Percentiles rank a stretch among this genome's conserved stretches.
These are phyloP conservation scores for Acrobasis consociella DNA, from an alignment of 2,888 invertebrate species.

Conservation along the genomic window DNA sequence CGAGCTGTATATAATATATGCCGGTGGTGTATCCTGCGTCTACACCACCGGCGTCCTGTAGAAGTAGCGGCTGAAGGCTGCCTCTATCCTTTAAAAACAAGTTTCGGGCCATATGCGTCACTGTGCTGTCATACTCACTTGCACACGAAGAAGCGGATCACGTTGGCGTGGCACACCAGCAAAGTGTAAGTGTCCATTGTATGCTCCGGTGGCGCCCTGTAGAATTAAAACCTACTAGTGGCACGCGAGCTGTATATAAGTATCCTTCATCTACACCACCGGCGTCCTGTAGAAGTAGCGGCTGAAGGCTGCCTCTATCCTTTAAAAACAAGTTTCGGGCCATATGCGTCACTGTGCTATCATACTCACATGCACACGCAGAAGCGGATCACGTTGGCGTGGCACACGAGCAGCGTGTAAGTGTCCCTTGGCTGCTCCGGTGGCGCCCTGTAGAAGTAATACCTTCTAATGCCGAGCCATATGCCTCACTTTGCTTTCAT, in stretches of 20 bases:
- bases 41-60: slow-evolving; percentile 93
- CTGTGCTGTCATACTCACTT: slow-evolving; percentile 77
- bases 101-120: no score
- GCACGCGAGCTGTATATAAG: no score
- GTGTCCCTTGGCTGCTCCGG: slow-evolving; percentile 90
- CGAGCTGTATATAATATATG: slow-evolving; percentile 94
- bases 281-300: slow-evolving; percentile 75
- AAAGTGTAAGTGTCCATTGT: slow-evolving; percentile 92
- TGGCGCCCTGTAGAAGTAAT: slow-evolving; percentile 95
- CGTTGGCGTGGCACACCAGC: slow-evolving; percentile 98
- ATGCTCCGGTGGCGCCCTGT: slow-evolving; percentile 93
- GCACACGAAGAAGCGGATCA: slow-evolving; percentile 97
- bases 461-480: no score
- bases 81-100: no score
- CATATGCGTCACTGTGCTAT: no score
- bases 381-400: slow-evolving; percentile 98
- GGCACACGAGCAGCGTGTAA: slow-evolving; percentile 96
- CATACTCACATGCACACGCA: slow-evolving; percentile 92
- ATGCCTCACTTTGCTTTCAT: no score
- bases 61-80: slow-evolving; percentile 96
- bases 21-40: slow-evolving; percentile 89
- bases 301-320: slow-evolving; percentile 98
- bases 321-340: no score
- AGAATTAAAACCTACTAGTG: no score
- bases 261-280: no score